Percentiles rank a stretch among this genome's conserved stretches.
These are phyloP conservation scores for Leuciscus idus DNA, from an alignment of 2,113 vertebrate species.

Conservation along the genomic window DNA sequence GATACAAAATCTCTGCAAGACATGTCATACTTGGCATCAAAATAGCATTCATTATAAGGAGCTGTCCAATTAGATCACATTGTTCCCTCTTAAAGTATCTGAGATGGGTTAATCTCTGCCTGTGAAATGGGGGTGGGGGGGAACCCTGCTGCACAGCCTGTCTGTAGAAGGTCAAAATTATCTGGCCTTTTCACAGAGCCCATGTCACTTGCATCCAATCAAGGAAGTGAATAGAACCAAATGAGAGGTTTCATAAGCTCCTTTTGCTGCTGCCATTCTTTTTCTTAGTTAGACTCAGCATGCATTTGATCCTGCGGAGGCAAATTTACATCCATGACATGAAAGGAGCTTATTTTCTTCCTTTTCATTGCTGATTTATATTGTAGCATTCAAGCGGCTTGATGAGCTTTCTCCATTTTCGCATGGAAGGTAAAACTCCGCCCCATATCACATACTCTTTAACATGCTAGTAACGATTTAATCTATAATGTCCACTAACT, in stretches of 20 bases:
- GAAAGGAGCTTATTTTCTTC: constrained; percentile 45
- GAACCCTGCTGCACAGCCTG: neutral
- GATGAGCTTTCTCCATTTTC: constrained; percentile 16
- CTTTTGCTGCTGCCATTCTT: constrained; percentile 9
- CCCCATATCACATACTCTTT: neutral
- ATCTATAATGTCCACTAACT: neutral
- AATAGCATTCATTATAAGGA: constrained; percentile 1
- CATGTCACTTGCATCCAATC: constrained; percentile 46
- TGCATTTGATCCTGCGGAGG: constrained; percentile 29
- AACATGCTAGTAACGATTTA: neutral
- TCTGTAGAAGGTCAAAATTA: constrained; percentile 33
- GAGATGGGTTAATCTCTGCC: neutral
- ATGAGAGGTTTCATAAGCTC: constrained; percentile 41
- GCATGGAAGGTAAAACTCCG: neutral
- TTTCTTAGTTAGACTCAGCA: constrained; percentile 22
- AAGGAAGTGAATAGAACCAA: constrained; percentile 39
- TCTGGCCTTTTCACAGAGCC: constrained; percentile 13
- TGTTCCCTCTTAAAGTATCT: neutral
- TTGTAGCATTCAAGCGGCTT: constrained; percentile 4
- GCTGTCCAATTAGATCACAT: constrained; percentile 29
- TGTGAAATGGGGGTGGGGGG: neutral
- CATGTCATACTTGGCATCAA: neutral
- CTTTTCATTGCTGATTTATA: constrained; percentile 41
- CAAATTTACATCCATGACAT: constrained; percentile 42
- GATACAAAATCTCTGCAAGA: neutral